Conservation (phyloP, 1,140 invertebrate species). For the Drosophila lacteicornis region DNA sequence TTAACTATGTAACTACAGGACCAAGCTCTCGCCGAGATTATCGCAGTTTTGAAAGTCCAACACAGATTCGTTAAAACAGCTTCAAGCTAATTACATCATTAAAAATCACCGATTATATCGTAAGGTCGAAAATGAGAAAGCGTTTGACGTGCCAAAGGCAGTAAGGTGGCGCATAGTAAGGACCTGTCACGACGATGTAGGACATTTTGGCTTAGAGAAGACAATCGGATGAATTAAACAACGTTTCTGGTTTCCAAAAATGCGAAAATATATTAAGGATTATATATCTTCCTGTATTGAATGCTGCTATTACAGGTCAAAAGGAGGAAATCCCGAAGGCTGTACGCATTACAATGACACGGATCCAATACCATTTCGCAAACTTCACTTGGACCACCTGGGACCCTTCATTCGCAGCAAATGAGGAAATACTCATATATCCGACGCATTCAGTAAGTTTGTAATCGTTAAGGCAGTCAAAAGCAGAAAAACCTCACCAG, state of each 20-base stretch:
- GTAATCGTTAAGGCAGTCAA: not conserved
- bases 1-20: not conserved
- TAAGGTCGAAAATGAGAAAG: not conserved
- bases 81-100: no score
- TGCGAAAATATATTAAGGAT: not conserved
- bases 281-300: slow-evolving; percentile 1
- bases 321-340: not conserved
- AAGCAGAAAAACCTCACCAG: not conserved
- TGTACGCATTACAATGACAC: not conserved
- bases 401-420: slow-evolving; percentile 3
- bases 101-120: not conserved
- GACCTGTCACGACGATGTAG: not conserved
- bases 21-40: not conserved
- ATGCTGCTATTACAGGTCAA: not conserved
- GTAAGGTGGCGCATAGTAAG: not conserved
- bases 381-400: not conserved
- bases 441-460: not conserved
- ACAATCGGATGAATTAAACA: no score
- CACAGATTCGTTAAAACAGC: no score
- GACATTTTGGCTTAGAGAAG: no score
- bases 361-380: not conserved
- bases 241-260: slow-evolving; percentile 3
- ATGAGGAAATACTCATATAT: slow-evolving; percentile 2
- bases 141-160: not conserved
- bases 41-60: not conserved